Evolutionary conservation across 2,888 invertebrate species (phyloP).

Genomic region (Cyaniris semiargus): DNA sequence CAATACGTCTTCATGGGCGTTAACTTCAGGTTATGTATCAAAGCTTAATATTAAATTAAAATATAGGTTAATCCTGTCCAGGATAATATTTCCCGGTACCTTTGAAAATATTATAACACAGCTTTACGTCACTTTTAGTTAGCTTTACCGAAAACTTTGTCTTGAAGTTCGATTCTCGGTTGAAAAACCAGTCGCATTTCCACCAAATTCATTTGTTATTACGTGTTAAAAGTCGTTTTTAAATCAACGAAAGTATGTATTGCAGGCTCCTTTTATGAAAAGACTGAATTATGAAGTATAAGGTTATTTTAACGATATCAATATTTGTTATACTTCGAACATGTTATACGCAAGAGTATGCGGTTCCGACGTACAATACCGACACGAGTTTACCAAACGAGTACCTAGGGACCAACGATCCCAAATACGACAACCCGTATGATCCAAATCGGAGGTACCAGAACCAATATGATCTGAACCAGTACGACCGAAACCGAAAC

Average conservation of each 20-base stretch:
- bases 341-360: slow-evolving; percentile 64
- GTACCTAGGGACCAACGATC: slow-evolving; percentile 54
- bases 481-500: slow-evolving; percentile 42
- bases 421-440: slow-evolving; percentile 66
- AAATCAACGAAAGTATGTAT: slow-evolving; percentile 17
- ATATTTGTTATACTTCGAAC: slow-evolving; percentile 52
- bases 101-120: background rate
- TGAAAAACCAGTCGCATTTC: slow-evolving; percentile 12
- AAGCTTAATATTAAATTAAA: slow-evolving; percentile 72
- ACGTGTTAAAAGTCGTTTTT: background rate
- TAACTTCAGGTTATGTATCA: slow-evolving; percentile 70
- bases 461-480: slow-evolving; percentile 50
- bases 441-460: slow-evolving; percentile 58
- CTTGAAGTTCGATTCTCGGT: background rate
- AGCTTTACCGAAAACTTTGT: background rate
- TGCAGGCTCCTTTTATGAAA: slow-evolving; percentile 53
- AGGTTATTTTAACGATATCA: slow-evolving; percentile 51
- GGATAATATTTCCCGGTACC: slow-evolving; percentile 39
- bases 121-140: background rate
- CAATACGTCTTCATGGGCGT: slow-evolving; percentile 73
- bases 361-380: slow-evolving; percentile 62
- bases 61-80: slow-evolving; percentile 55
- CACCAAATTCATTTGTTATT: slow-evolving; percentile 4
- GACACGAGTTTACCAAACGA: slow-evolving; percentile 66
- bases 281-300: slow-evolving; percentile 74